Percentiles rank a stretch among this genome's conserved stretches.
These are phyloP conservation scores for Cephalopachus bancanus DNA, from an alignment of 2,797 vertebrate genomes.

Conservation along the genomic window DNA sequence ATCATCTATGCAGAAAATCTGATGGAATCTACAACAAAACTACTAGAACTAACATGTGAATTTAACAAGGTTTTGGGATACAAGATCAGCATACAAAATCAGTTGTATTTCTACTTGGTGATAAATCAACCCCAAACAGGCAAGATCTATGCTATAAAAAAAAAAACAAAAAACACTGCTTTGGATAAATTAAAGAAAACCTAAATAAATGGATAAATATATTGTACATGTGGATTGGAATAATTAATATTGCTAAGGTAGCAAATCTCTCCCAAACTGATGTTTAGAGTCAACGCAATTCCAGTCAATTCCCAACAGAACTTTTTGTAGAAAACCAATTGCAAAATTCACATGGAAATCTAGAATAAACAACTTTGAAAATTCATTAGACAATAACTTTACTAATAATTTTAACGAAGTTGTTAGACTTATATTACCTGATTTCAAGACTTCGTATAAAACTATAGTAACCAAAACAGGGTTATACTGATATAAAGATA, in stretches of 20 bases:
- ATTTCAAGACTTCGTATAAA: constrained; percentile 43
- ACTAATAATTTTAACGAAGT: background rate
- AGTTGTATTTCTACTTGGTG: background rate
- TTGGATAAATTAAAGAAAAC: background rate
- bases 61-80: background rate
- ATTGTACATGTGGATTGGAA: background rate
- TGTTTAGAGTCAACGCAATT: background rate
- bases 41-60: background rate
- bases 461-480: background rate
- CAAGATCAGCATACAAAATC: background rate
- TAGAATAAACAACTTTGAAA: background rate
- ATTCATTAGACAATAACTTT: background rate
- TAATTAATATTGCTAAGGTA: background rate
- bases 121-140: background rate
- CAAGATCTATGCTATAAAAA: background rate
- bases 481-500: background rate
- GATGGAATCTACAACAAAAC: background rate
- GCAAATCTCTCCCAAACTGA: background rate
- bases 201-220: background rate
- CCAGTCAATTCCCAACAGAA: background rate
- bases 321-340: background rate
- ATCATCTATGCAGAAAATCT: background rate
- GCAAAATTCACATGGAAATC: background rate
- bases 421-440: background rate
- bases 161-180: background rate